phyloP scores from a whole-genome alignment of 2,113 vertebrate species.

The Upupa epops region DNA sequence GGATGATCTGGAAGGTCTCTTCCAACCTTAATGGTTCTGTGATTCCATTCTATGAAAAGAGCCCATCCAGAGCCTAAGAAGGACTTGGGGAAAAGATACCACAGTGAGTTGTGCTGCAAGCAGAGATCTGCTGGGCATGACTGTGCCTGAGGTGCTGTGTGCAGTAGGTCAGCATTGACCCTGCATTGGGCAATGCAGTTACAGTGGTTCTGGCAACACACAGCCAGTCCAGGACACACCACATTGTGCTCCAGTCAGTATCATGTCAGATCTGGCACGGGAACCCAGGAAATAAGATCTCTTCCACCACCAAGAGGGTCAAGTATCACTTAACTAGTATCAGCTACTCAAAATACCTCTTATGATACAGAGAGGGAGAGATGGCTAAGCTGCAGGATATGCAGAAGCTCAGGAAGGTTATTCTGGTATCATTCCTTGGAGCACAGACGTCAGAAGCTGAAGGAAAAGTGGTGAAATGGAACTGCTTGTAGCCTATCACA shows the following conservation, averaged over 20 bases:
- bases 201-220: not conserved
- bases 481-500: not conserved
- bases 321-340: not conserved
- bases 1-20: too few species aligned
- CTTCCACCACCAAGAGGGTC: not conserved
- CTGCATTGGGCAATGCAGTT: fast-evolving
- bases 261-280: not conserved
- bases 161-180: not conserved
- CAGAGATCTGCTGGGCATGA: not conserved
- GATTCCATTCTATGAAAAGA: not conserved
- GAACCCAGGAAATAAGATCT: not conserved
- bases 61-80: not conserved
- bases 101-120: not conserved
- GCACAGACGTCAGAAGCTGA: not conserved
- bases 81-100: not conserved
- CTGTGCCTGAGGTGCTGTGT: too few species aligned
- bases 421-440: not conserved
- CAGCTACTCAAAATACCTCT: not conserved
- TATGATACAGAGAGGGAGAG: not conserved
- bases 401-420: not conserved
- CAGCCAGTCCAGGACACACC: not conserved
- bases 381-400: not conserved
- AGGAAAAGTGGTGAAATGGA: not conserved
- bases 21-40: too few species aligned
- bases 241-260: not conserved